Conservation (phyloP, 2,797 vertebrate species). For the Gymnodraco acuticeps region DNA sequence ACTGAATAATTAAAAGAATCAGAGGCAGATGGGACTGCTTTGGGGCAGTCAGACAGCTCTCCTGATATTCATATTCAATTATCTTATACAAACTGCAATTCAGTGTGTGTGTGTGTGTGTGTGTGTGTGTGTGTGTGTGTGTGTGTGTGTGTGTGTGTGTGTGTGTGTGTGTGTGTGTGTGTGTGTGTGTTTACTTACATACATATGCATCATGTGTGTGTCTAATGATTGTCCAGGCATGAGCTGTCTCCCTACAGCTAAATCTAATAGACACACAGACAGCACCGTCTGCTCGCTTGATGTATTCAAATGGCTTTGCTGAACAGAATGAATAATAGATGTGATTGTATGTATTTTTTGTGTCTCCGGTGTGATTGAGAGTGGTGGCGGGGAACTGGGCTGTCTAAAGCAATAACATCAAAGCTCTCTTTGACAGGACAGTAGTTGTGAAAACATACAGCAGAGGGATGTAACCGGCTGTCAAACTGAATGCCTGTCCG, state of each 20-base stretch:
- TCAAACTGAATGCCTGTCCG: constrained; percentile 13
- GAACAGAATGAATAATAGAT: constrained; percentile 67
- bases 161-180: not conserved
- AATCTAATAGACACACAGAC: constrained; percentile 50
- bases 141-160: not conserved
- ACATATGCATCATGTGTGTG: constrained; percentile 33
- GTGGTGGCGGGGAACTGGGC: constrained; percentile 41
- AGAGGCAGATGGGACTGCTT: constrained; percentile 52
- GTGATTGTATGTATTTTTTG: constrained; percentile 48
- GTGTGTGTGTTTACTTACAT: constrained; percentile 34
- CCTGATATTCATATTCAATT: constrained; percentile 31
- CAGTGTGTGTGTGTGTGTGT: not conserved
- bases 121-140: constrained; percentile 21
- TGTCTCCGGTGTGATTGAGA: constrained; percentile 35
- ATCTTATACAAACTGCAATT: constrained; percentile 23
- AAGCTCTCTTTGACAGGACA: constrained; percentile 22
- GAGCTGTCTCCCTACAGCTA: constrained; percentile 43
- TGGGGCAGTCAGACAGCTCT: constrained; percentile 47
- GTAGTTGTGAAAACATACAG: constrained; percentile 29
- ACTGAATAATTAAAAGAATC: constrained; percentile 66
- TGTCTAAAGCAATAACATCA: constrained; percentile 54
- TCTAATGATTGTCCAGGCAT: constrained; percentile 40
- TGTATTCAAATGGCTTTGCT: constrained; percentile 66
- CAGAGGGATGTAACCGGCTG: constrained; percentile 12
- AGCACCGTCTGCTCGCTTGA: constrained; percentile 35